Percentiles rank a stretch among this genome's conserved stretches.
Conservation (phyloP, 2,113 vertebrate species). For the Neopipo cinnamomea region DNA sequence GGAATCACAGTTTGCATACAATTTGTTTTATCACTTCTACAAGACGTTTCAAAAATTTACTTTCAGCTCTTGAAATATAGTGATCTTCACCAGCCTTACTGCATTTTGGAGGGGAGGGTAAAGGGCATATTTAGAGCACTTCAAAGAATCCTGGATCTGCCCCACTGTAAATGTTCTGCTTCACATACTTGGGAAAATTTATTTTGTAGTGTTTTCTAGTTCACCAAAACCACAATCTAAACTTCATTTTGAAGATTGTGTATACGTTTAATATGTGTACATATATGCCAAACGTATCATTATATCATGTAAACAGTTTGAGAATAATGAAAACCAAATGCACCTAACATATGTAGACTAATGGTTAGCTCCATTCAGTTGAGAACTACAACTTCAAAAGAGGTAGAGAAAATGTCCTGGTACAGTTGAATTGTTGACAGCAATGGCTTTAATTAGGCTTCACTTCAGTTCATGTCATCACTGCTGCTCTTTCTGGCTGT, state of each 20-base stretch:
- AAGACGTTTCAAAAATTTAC: background rate
- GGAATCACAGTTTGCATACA: background rate
- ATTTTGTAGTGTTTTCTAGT: background rate
- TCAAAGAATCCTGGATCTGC: background rate
- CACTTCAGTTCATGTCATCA: constrained; percentile 3
- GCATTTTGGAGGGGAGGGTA: background rate
- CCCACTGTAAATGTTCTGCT: background rate
- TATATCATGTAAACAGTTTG: background rate
- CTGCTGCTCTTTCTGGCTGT: background rate
- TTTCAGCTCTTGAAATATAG: background rate
- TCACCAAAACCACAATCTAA: background rate
- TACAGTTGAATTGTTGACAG: background rate
- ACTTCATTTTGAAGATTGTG: background rate
- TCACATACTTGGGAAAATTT: background rate
- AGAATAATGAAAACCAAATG: background rate
- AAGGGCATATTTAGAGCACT: background rate
- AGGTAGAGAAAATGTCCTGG: background rate
- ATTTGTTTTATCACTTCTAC: background rate
- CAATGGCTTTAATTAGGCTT: constrained; percentile 11
- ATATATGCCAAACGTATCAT: background rate
- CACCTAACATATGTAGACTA: background rate
- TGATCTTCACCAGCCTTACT: accelerated
- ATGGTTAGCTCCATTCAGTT: background rate
- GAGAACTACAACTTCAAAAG: background rate
- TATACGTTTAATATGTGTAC: background rate